Conservation (phyloP, 1,140 invertebrate species). For the Zaprionus africanus region DNA sequence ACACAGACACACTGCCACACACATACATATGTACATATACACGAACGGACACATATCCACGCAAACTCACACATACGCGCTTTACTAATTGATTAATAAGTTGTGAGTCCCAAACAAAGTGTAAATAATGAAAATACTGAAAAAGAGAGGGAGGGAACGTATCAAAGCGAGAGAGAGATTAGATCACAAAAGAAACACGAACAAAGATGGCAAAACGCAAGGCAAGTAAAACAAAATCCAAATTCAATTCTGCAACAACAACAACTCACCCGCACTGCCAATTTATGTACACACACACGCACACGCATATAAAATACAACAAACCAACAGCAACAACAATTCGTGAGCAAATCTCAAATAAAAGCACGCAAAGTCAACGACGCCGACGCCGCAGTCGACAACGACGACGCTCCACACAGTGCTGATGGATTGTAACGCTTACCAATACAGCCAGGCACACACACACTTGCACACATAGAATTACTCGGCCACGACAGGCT, state of each 20-base stretch:
- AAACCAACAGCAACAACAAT: slow-evolving; percentile 55
- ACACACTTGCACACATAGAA: not conserved
- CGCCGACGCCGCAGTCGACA: slow-evolving; percentile 18
- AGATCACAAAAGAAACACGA: slow-evolving; percentile 33
- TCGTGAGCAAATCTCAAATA: slow-evolving; percentile 79
- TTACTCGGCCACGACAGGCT: slow-evolving; percentile 5
- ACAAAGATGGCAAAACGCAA: slow-evolving; percentile 43
- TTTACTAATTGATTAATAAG: slow-evolving; percentile 69
- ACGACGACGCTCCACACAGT: slow-evolving; percentile 48
- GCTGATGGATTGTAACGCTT: slow-evolving; percentile 69
- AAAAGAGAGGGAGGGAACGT: slow-evolving; percentile 3
- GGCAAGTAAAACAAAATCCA: slow-evolving; percentile 66
- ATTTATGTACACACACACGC: slow-evolving; percentile 24
- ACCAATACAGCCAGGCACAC: slow-evolving; percentile 14
- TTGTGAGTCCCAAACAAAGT: slow-evolving; percentile 9
- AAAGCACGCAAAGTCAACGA: slow-evolving; percentile 74
- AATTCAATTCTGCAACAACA: slow-evolving; percentile 62
- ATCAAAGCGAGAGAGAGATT: slow-evolving; percentile 12
- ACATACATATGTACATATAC: not conserved
- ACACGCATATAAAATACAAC: slow-evolving; percentile 29
- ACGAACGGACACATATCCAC: slow-evolving; percentile 3
- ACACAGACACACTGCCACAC: not conserved
- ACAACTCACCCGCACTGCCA: slow-evolving; percentile 23
- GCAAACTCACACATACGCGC: slow-evolving; percentile 29
- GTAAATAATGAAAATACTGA: slow-evolving; percentile 19